phyloP scores from a whole-genome alignment of 2,797 vertebrate genomes.

The Sarcophilus harrisii region DNA sequence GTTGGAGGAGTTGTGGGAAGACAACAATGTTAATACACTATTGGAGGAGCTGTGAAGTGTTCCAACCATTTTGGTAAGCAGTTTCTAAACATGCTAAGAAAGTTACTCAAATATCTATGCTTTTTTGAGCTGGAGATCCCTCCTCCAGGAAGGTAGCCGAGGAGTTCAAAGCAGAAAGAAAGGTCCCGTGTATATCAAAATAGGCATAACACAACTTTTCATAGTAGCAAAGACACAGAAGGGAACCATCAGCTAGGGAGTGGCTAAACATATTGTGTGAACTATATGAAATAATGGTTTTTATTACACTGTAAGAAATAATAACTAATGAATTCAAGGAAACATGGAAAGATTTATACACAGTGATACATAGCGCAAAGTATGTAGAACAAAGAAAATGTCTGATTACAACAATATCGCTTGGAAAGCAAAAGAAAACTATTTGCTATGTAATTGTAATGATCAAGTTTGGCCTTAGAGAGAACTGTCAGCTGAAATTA shows the following conservation, averaged over 20 bases:
- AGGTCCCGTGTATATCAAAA: not conserved
- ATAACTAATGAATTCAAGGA: not conserved
- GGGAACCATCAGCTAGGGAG: not conserved
- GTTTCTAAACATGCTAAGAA: not conserved
- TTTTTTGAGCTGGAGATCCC: not conserved
- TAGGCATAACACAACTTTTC: not conserved
- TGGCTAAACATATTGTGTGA: not conserved
- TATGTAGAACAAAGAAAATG: not conserved
- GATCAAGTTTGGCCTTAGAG: not conserved
- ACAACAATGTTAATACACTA: not conserved
- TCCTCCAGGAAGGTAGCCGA: not conserved
- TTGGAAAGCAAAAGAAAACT: not conserved
- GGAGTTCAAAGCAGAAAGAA: not conserved
- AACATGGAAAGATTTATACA: not conserved
- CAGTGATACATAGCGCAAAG: not conserved
- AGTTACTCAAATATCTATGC: not conserved
- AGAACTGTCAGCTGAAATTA: not conserved
- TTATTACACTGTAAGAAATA: not conserved
- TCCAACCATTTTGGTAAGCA: not conserved
- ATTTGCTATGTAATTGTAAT: not conserved
- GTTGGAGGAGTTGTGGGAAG: not conserved
- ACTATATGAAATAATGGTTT: not conserved
- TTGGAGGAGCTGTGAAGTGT: not conserved
- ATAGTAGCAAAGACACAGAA: not conserved
- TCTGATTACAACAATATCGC: not conserved